phyloP scores from a whole-genome alignment of 2,113 vertebrate species.

The Hemibagrus wyckioides region DNA sequence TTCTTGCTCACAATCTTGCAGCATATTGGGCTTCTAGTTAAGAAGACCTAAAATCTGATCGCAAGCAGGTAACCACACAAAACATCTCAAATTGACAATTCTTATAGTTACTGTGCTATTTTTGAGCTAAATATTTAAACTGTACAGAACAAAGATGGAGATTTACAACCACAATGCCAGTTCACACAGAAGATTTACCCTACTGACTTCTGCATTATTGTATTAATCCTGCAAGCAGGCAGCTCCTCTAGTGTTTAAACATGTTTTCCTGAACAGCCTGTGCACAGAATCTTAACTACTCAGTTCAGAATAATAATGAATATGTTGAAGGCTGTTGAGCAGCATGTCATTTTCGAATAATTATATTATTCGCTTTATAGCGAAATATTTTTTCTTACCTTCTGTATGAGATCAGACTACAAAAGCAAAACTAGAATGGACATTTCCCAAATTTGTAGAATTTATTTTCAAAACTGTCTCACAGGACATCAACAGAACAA shows the following conservation, averaged over 20 bases:
- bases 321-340: neutral
- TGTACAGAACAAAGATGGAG: neutral
- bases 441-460: constrained; percentile 59
- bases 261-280: neutral
- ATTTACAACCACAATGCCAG: neutral
- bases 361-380: neutral
- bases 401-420: neutral
- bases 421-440: constrained; percentile 37
- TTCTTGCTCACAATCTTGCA: neutral
- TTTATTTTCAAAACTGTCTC: constrained; percentile 78
- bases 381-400: neutral
- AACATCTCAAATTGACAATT: neutral
- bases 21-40: neutral
- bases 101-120: neutral
- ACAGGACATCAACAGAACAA: constrained; percentile 55
- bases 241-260: neutral
- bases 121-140: neutral
- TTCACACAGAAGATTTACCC: neutral
- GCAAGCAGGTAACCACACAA: neutral
- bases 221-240: neutral
- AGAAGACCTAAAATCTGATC: neutral
- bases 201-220: neutral
- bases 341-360: neutral
- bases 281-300: neutral
- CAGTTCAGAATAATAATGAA: neutral